Base-by-base conservation (phyloP, 1,140 invertebrate genomes). In the Meloidogyne hapla region DNA sequence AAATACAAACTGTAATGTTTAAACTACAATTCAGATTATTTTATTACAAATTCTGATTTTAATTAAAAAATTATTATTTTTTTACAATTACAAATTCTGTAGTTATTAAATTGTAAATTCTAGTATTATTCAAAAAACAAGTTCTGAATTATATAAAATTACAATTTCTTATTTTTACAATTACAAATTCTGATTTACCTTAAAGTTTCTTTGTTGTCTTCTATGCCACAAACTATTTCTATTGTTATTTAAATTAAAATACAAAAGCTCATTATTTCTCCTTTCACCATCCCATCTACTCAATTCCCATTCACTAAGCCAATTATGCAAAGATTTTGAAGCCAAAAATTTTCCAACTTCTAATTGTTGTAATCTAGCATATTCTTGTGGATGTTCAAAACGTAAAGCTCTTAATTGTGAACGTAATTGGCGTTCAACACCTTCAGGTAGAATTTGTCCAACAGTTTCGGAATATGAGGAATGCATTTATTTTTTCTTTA, bases 281-380 rank as follows among this genome's bases (percentile, higher is more conserved):
- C 65, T 67, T n/a, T 33, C 28, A 25, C 21, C 9, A 42, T 38
- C 40, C 28, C 65, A 67, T 64, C 13, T 42, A n/a, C 45, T 73
- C 48, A 73, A 64, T 63, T 73, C 56, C 70, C 70, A 73, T 63
- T 73, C 70, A 61, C 70, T 73, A n/a, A 73, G 48, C 70, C 70
- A 73, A 73, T 62, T 73, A 64, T 73, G 56, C 21, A 73, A 61
- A 15, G 70, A 73, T 62, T 73, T 73, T 56, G 70, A 73, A 21
- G 45, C 38, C 18, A 73, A 64, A 73, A 73, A 73, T 64, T 73
- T 73, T 25, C 10, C 56, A 25, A 73, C 70, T 64, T 73, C 70
- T 15, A 18, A 26, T 56, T 73, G 70, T 61, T 73, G 56, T 64
- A 73, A 28, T 0, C 40, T n/a, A 6, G 70, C 70, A 33, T 73